These are phyloP conservation scores for Pluvianellus socialis DNA, from an alignment of 2,113 vertebrate species.

Conservation along the genomic window DNA sequence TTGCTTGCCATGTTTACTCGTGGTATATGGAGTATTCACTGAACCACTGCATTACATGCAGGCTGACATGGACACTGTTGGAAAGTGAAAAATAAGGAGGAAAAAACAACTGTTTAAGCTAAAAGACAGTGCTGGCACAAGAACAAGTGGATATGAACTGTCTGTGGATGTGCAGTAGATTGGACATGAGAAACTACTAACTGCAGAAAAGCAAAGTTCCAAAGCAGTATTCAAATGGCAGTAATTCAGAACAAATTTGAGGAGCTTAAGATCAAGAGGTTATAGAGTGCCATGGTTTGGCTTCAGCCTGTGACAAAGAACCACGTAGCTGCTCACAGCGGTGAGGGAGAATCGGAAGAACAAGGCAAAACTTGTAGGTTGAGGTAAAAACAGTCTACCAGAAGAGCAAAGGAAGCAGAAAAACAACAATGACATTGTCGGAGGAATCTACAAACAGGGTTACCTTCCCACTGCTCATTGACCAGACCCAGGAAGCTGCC, in stretches of 20 bases:
- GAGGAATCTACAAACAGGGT: no score
- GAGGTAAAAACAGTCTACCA: no score
- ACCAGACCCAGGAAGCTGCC: no score
- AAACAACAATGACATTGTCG: no score
- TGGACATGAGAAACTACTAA: neutral
- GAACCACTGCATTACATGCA: neutral
- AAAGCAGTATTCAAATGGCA: neutral
- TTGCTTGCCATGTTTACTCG: no score
- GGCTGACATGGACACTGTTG: neutral
- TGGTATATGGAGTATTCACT: neutral
- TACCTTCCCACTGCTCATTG: no score
- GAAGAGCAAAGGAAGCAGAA: no score
- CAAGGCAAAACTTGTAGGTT: no score
- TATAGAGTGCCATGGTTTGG: neutral
- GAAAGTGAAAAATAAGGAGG: neutral
- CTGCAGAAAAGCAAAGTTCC: neutral
- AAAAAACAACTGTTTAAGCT: accelerated
- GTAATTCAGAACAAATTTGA: neutral
- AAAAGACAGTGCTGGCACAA: neutral
- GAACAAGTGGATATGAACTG: neutral
- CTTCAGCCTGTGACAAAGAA: no score
- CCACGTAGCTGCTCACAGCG: no score
- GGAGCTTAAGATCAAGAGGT: neutral
- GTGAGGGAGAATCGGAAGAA: no score
- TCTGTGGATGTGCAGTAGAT: neutral